Evolutionary conservation across 1,140 invertebrate species (phyloP).

Genomic region (Sogatella furcifera): DNA sequence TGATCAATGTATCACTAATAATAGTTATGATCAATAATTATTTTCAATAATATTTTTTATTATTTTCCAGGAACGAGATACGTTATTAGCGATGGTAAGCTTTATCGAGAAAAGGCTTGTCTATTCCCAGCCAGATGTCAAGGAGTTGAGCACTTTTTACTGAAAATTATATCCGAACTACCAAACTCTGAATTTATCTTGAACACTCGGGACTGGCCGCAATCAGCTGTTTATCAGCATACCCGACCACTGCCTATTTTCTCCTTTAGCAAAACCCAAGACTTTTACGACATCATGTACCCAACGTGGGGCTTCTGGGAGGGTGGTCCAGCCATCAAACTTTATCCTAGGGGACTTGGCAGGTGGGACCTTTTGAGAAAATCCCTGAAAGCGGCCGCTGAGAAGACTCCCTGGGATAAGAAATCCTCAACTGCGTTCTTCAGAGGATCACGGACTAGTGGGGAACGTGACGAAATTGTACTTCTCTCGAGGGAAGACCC

Average conservation of each 20-base stretch:
- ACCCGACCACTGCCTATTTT: constrained; percentile 64
- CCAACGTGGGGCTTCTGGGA: constrained; percentile 97
- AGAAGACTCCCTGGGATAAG: constrained; percentile 62
- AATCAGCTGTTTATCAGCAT: constrained; percentile 48
- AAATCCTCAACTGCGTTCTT: constrained; percentile 78
- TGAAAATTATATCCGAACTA: constrained; percentile 47
- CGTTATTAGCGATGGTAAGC: constrained; percentile 67
- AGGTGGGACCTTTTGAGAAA: constrained; percentile 79
- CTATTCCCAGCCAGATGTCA: constrained; percentile 85
- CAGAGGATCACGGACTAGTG: constrained; percentile 83
- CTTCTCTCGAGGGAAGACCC: constrained; percentile 68
- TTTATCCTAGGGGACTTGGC: constrained; percentile 87
- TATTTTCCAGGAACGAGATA: constrained; percentile 56
- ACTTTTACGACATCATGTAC: constrained; percentile 89
- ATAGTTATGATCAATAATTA: too few relatives aligned
- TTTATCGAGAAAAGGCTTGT: constrained; percentile 75
- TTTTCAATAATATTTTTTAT: neutral
- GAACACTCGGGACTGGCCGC: constrained; percentile 89
- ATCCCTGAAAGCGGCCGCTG: constrained; percentile 52
- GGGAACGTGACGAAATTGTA: constrained; percentile 82
- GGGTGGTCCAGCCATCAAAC: constrained; percentile 86
- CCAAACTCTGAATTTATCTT: constrained; percentile 80
- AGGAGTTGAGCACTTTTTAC: constrained; percentile 85
- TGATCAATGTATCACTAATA: too few relatives aligned
- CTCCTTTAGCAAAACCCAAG: constrained; percentile 85